phyloP scores from a whole-genome alignment of 2,888 invertebrate genomes.

The Rhodophaea formosa region DNA sequence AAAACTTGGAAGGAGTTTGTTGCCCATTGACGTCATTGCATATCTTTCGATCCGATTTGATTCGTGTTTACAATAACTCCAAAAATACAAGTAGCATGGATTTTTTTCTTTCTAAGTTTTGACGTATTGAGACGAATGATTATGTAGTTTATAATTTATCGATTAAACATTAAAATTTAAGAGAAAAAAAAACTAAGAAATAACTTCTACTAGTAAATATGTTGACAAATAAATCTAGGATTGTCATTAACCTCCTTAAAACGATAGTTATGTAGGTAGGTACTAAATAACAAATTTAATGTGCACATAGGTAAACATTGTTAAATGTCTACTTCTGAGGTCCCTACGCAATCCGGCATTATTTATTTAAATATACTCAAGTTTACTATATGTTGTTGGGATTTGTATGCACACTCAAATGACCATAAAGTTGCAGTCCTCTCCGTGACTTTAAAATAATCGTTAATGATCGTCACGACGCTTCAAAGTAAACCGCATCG shows the following conservation, averaged over 20 bases:
- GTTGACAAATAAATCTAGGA: no score
- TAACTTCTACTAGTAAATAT: no score
- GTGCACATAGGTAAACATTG: neutral
- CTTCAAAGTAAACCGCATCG: neutral
- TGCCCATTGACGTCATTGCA: no score
- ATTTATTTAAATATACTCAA: neutral
- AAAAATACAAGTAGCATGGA: no score
- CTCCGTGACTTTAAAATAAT: conserved; percentile 18
- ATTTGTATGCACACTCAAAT: neutral
- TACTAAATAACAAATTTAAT: neutral
- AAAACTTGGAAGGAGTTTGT: no score
- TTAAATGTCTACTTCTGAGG: neutral
- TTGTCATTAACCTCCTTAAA: conserved; percentile 20
- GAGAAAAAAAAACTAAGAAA: no score
- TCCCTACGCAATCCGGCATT: neutral
- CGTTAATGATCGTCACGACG: conserved; percentile 14
- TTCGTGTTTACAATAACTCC: no score
- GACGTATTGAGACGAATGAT: no score
- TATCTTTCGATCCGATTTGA: no score
- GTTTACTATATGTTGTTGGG: neutral
- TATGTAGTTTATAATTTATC: no score
- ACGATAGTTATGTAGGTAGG: neutral
- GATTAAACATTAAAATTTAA: no score
- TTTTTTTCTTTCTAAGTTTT: no score
- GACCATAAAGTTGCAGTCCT: neutral